Evolutionary conservation across 2,113 vertebrate species (phyloP).

Genomic region (Syrmaticus mikado): DNA sequence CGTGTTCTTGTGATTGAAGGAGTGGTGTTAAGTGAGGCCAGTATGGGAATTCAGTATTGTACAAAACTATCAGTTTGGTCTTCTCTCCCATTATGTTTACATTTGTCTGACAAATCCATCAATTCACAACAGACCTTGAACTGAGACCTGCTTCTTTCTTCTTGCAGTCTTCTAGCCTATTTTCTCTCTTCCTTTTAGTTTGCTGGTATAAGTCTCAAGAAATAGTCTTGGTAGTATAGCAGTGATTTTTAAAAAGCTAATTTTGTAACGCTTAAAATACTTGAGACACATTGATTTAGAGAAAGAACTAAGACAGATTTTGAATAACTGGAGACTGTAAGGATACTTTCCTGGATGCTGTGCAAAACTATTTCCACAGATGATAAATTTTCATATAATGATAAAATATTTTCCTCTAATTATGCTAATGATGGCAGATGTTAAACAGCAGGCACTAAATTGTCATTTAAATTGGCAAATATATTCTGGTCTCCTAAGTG

Average conservation of each 20-base stretch:
- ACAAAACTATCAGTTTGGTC: not conserved
- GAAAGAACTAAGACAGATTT: slow-evolving; percentile 39
- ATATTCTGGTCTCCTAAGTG: not conserved
- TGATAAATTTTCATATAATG: slow-evolving; percentile 23
- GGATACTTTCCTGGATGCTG: slow-evolving; percentile 5
- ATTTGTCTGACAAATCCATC: not conserved
- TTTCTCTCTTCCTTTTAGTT: not conserved
- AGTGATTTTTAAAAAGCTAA: slow-evolving; percentile 28
- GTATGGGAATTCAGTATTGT: not conserved
- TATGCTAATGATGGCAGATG: slow-evolving; percentile 9
- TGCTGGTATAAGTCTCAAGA: not conserved
- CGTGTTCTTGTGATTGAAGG: slow-evolving; percentile 22
- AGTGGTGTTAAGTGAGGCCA: not conserved
- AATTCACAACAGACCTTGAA: not conserved
- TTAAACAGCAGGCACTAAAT: slow-evolving; percentile 40
- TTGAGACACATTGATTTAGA: slow-evolving; percentile 26
- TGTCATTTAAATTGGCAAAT: slow-evolving; percentile 35
- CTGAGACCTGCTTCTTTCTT: not conserved
- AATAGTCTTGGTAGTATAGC: not conserved
- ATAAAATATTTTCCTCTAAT: slow-evolving; percentile 40
- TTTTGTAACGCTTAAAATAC: slow-evolving; percentile 53
- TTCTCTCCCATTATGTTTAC: slow-evolving; percentile 13
- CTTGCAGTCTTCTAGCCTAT: not conserved
- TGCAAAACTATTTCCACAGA: slow-evolving; percentile 26
- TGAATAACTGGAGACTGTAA: slow-evolving; percentile 20